Evolutionary conservation across 2,113 vertebrate species (phyloP).

Genomic region (Sapayoa aenigma): DNA sequence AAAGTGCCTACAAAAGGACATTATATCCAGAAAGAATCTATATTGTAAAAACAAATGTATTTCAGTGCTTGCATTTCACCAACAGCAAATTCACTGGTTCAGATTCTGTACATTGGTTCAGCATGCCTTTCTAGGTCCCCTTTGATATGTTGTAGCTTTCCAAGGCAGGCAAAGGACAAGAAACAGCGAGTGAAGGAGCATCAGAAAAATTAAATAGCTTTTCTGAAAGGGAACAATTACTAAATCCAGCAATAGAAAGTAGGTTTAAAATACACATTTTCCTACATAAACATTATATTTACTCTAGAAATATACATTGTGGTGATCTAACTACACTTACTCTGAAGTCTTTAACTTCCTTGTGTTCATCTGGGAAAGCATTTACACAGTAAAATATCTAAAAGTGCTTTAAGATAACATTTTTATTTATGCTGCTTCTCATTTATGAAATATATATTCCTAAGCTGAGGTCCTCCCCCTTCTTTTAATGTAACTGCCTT

Average conservation of each 20-base stretch:
- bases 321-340: conserved; percentile 12
- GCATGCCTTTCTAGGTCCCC: background rate
- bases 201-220: conserved; percentile 34
- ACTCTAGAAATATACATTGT: conserved; percentile 15
- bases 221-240: conserved; percentile 3
- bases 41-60: background rate
- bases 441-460: conserved; percentile 64
- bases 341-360: conserved; percentile 10
- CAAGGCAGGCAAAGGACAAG: background rate
- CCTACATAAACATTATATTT: background rate
- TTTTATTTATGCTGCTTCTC: conserved; percentile 35
- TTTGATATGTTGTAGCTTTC: background rate
- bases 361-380: conserved; percentile 39
- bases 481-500: conserved; percentile 46
- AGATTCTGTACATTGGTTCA: background rate
- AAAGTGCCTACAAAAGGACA: background rate
- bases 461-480: conserved; percentile 19
- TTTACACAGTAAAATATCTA: conserved; percentile 45
- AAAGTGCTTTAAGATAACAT: conserved; percentile 51
- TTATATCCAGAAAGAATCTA: background rate
- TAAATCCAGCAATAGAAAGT: conserved; percentile 10
- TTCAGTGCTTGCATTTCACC: background rate
- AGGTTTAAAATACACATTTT: conserved; percentile 17
- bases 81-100: background rate
- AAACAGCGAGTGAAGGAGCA: background rate